Evolutionary conservation across 2,113 vertebrate species (phyloP), one percentile per base, ranked within the genome.

Genomic region (Malurus melanocephalus): DNA sequence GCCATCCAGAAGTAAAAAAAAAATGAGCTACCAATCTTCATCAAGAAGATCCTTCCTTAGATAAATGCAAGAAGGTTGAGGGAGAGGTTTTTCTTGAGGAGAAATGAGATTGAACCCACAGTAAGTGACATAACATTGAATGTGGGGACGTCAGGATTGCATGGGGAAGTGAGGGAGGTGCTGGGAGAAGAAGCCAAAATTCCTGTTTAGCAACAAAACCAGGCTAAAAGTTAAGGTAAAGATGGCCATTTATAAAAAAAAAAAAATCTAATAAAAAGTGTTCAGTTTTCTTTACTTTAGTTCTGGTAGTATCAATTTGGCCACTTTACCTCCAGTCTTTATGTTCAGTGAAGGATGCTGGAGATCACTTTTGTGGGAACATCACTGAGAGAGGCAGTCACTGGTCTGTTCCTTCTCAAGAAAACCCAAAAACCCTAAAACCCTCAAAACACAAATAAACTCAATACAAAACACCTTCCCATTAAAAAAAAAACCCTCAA

Each of bases 31-130:
- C 57, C 38, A n/a, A 32, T 72, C 57, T 95, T 94, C 64, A 33
- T 43, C 67, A 72, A 94, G 85, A 72, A 30, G 35, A 49, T 9
- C 26, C 21, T 79, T 80, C 72, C n/a, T 72, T 51, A 76, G 73
- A 89, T 66, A 72, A 45, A 48, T 52, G 52, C 8, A 42, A 33
- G 40, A 87, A 80, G 51, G 10, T 3, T 52, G 82, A 89, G 80
- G 73, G 92, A 69, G 94, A 90, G 30, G 61, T 86, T 53, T 87
- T 82, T 56, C 51, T 49, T 73, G 22, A 40, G 45, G 60, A 89
- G 45, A 89, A 85, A 45, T 75, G 21, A 59, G 88, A 67, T 32
- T 32, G 67, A 92, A 7, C 46, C 12, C 59, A 65, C 26, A 45
- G 32, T 15, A 18, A 46, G 28, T 7, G 71, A 61, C 53, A 59